Base-by-base conservation (phyloP, 2,797 vertebrate genomes). In the Novumbra hubbsi region DNA sequence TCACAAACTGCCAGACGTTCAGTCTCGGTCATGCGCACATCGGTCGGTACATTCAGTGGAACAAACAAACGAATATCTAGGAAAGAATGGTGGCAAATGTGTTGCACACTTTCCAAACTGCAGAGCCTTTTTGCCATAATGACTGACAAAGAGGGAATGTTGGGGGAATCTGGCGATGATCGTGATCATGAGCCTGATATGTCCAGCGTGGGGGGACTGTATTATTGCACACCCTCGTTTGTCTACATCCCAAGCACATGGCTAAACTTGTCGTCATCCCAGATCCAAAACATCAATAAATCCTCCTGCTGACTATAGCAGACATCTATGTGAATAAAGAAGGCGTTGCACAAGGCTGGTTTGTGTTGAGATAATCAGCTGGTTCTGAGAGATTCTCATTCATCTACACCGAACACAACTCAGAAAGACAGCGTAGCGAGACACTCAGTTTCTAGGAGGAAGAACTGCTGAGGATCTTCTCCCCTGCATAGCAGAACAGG, bases 241-340 rank as follows among this genome's bases (percentile, higher is more conserved):
- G 55, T 78, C 76, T 77, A 68, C 32, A 38, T 24, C 71, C 60
- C 30, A 11, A 21, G 34, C 62, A 60, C 60, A 76, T 68, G 50
- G 48, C 52, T 12, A 74, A 78, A 60, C 70, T 71, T 73, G 77
- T 72, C 75, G 73, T 71, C 66, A 63, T 75, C 50, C 27, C 28
- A 9, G 72, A 84, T 85, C 77, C 76, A 84, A 76, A 83, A 73
- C 77, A 32, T 86, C 81, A 85, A 80, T 81, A 83, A 68, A 74
- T 34, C 81, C 86, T 81, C 88, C 76, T 74, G 75, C 75, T 45
- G 76, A 73, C 67, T 84, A 21, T 48, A 73, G 78, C 62, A 76
- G 82, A 66, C 50, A 74, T 70, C 66, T 78, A 70, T 80, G 73
- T 81, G 75, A 75, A 81, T 74, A 71, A 74, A 34, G 71, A 70